A percentile compares a stretch with the other conserved stretches of the same genome.
phyloP scores from a whole-genome alignment of 2,888 invertebrate species.

The Craniophora ligustri region DNA sequence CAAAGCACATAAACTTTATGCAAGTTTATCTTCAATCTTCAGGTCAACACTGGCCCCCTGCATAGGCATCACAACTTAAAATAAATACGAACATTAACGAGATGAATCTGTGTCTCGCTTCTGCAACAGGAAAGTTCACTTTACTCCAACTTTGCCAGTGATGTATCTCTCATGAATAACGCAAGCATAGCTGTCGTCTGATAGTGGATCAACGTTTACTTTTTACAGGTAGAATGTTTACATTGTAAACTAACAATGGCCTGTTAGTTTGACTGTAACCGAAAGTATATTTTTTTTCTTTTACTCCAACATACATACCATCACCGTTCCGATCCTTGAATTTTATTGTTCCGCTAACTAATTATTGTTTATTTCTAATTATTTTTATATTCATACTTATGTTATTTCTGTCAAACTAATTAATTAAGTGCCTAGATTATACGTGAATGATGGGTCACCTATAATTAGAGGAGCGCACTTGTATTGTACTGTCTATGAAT shows the following conservation, averaged over 20 bases:
- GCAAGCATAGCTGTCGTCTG: slow-evolving; percentile 41
- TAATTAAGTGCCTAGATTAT: no score
- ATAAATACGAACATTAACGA: slow-evolving; percentile 48
- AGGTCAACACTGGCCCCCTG: not conserved
- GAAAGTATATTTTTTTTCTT: no score
- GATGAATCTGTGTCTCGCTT: slow-evolving; percentile 44
- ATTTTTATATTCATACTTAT: no score
- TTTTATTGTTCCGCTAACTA: no score
- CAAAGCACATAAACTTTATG: not conserved
- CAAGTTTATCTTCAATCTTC: slow-evolving; percentile 20
- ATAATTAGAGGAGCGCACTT: no score
- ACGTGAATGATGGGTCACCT: no score
- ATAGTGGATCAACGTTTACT: slow-evolving; percentile 46
- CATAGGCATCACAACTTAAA: slow-evolving; percentile 32
- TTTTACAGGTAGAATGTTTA: slow-evolving; percentile 39
- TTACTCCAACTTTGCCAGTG: slow-evolving; percentile 48
- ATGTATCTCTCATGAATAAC: slow-evolving; percentile 57
- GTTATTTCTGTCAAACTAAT: no score
- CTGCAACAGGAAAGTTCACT: slow-evolving; percentile 48
- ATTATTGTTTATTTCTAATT: no score
- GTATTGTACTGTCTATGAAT: no score
- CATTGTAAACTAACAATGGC: slow-evolving; percentile 19
- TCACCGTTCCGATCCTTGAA: no score
- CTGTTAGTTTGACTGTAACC: no score
- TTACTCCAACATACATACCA: no score